Conservation (phyloP, 2,113 vertebrate genomes). For the Uropsilus gracilis region DNA sequence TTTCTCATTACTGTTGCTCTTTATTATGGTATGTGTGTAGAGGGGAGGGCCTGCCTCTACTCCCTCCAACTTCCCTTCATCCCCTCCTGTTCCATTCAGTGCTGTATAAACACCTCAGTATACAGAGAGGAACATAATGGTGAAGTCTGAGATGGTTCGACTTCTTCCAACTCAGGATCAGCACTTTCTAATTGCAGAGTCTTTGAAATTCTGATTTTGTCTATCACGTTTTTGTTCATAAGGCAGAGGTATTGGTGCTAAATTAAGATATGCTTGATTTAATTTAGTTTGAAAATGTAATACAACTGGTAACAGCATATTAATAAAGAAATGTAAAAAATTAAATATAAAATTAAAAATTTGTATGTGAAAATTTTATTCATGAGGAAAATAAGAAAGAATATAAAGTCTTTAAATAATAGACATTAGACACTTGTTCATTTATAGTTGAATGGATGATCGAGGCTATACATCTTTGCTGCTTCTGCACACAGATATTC, state of each 20-base stretch:
- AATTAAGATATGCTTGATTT: background rate
- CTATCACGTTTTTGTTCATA: background rate
- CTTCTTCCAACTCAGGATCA: background rate
- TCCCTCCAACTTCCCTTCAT: rapidly evolving
- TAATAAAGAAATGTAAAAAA: background rate
- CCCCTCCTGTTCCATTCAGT: background rate
- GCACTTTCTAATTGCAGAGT: background rate
- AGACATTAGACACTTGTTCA: background rate
- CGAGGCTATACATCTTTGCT: background rate
- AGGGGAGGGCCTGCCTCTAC: rapidly evolving
- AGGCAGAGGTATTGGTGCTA: background rate
- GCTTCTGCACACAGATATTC: background rate
- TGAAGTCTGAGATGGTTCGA: background rate
- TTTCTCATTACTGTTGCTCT: background rate
- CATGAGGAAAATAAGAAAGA: background rate
- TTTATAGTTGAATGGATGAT: background rate
- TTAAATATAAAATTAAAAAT: too few relatives aligned
- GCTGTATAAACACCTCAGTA: background rate
- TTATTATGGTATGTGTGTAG: background rate
- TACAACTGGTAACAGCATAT: background rate
- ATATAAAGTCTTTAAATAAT: background rate
- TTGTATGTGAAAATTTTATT: too few relatives aligned
- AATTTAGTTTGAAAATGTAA: background rate
- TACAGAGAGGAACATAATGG: background rate
- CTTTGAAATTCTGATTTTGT: background rate